A percentile compares a stretch with the other conserved stretches of the same genome.
Conservation (phyloP, 2,888 invertebrate genomes). For the Congeria kusceri region DNA sequence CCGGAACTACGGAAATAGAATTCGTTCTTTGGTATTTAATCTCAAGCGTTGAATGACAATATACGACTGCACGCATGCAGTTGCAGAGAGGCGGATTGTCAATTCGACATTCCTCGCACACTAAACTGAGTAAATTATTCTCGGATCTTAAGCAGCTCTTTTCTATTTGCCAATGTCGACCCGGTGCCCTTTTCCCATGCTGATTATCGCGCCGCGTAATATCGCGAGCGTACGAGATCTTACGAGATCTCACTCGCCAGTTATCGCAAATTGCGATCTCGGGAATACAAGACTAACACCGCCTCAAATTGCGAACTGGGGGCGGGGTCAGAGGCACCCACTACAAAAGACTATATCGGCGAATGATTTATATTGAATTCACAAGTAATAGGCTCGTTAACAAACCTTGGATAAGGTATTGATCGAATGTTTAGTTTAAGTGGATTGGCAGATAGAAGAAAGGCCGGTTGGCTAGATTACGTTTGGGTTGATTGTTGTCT, state of each 20-base stretch:
- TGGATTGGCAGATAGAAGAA: constrained; percentile 2
- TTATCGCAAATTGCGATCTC: too few species aligned
- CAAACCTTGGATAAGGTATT: not conserved
- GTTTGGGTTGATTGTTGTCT: not conserved
- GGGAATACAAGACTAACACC: constrained; percentile 22
- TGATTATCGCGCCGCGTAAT: too few species aligned
- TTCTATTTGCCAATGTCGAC: constrained; percentile 24
- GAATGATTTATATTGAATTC: constrained; percentile 49
- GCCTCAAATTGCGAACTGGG: constrained; percentile 36
- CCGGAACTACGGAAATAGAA: too few species aligned
- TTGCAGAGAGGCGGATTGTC: too few species aligned
- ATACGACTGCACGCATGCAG: too few species aligned
- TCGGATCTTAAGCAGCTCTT: not conserved
- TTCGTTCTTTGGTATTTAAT: too few species aligned
- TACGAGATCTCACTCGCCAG: too few species aligned
- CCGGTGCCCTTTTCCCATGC: constrained; percentile 27
- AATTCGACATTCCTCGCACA: not conserved
- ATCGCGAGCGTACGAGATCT: too few species aligned
- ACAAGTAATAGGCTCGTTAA: constrained; percentile 51
- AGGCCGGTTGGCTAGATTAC: constrained; percentile 1
- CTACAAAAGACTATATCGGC: constrained; percentile 26
- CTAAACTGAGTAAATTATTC: constrained; percentile 3
- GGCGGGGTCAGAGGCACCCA: constrained; percentile 37
- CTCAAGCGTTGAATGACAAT: too few species aligned
- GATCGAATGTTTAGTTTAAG: not conserved